Evolutionary conservation across 2,888 invertebrate species (phyloP).

Genomic region (Spodoptera littoralis): DNA sequence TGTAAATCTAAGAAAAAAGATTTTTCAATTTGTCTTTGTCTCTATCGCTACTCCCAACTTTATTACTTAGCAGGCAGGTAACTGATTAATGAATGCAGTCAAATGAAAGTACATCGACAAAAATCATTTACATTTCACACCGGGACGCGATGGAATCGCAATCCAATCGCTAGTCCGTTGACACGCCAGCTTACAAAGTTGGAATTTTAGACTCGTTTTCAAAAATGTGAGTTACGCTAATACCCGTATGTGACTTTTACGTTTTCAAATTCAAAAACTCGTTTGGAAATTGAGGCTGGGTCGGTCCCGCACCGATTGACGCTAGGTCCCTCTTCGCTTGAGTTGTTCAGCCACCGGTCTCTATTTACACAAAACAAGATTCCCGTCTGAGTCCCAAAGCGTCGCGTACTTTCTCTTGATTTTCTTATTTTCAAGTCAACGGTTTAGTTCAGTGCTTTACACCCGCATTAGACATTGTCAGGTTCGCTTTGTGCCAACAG

Average conservation of each 20-base stretch:
- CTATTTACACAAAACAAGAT: conserved; percentile 61
- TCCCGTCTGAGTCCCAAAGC: conserved; percentile 56
- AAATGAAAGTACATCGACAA: too few species aligned
- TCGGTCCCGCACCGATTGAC: conserved; percentile 42
- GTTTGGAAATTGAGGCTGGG: conserved; percentile 28
- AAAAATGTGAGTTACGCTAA: conserved; percentile 7
- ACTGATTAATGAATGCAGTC: too few species aligned
- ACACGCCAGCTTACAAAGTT: background rate
- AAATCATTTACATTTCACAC: background rate
- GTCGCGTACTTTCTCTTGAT: conserved; percentile 46
- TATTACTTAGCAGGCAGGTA: too few species aligned
- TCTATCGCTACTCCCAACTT: too few species aligned
- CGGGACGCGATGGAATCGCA: background rate
- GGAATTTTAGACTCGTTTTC: background rate
- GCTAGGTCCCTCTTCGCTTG: conserved; percentile 29
- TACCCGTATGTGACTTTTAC: conserved; percentile 13
- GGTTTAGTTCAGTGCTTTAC: conserved; percentile 49
- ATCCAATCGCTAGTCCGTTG: too few species aligned
- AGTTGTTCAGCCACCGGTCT: conserved; percentile 49
- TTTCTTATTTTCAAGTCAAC: conserved; percentile 58
- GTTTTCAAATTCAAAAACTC: conserved; percentile 31
- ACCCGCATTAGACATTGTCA: conserved; percentile 48
- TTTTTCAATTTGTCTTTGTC: too few species aligned
- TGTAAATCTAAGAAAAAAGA: too few species aligned
- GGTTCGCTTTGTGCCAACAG: conserved; percentile 27